Conservation (phyloP, 2,888 invertebrate genomes). For the Mythimna impura region DNA sequence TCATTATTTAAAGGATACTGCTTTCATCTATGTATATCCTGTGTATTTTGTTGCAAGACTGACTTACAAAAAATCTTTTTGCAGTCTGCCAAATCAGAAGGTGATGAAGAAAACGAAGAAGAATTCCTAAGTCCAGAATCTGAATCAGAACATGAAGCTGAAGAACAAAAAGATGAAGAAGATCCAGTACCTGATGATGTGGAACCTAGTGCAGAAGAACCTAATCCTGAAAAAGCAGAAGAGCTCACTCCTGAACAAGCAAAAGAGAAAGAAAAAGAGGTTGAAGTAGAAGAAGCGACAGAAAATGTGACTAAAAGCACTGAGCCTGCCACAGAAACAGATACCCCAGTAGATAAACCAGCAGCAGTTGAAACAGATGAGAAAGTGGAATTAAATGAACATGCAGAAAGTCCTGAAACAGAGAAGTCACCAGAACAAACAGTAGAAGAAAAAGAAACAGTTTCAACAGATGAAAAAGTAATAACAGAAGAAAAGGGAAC, state of each 20-base stretch:
- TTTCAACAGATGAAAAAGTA: constrained; percentile 3
- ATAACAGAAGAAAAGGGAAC: constrained; percentile 14
- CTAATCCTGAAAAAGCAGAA: constrained; percentile 35
- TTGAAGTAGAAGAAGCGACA: constrained; percentile 19
- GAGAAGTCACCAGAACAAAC: constrained; percentile 2
- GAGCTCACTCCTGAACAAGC: constrained; percentile 28
- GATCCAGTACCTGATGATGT: constrained; percentile 41
- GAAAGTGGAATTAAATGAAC: constrained; percentile 25
- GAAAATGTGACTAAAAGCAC: constrained; percentile 37
- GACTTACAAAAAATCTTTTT: constrained; percentile 34
- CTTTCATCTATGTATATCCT: background rate
- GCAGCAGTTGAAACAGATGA: constrained; percentile 37
- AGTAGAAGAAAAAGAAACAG: constrained; percentile 14
- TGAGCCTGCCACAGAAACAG: constrained; percentile 19
- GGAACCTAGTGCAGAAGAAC: constrained; percentile 45
- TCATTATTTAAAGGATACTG: background rate
- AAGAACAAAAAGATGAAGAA: constrained; percentile 72
- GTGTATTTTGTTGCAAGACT: background rate
- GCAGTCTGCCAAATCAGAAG: constrained; percentile 73
- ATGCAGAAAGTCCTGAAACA: constrained; percentile 1
- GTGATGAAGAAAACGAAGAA: constrained; percentile 87
- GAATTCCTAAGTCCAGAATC: constrained; percentile 88
- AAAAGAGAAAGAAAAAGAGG: constrained; percentile 41
- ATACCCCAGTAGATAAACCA: constrained; percentile 21
- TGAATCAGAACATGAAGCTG: constrained; percentile 81